phyloP scores from a whole-genome alignment of 1,140 invertebrate species.

The Notospermus geniculatus region DNA sequence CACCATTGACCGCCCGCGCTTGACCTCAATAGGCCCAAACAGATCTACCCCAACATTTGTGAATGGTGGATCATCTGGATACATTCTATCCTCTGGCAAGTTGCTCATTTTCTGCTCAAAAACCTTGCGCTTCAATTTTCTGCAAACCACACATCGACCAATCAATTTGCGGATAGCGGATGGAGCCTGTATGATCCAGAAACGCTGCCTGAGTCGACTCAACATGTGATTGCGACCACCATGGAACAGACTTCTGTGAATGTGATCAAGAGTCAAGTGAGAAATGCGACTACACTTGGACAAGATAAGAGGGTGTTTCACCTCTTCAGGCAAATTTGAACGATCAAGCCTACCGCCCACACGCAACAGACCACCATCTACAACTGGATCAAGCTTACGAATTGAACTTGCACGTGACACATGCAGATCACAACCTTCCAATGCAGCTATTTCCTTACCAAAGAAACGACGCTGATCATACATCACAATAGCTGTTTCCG shows the following conservation, averaged over 20 bases:
- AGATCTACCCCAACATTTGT: conserved; percentile 31
- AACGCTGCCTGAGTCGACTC: too few species aligned
- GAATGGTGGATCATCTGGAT: conserved; percentile 28
- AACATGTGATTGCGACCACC: conserved; percentile 8
- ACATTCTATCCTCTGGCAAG: conserved; percentile 20
- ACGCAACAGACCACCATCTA: conserved; percentile 10
- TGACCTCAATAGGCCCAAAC: conserved; percentile 36
- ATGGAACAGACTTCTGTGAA: conserved; percentile 14
- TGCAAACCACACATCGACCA: too few species aligned
- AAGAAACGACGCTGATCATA: too few species aligned
- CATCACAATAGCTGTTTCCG: too few species aligned
- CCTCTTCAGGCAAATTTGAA: not conserved
- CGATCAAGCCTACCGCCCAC: conserved; percentile 20
- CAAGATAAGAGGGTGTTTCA: conserved; percentile 21
- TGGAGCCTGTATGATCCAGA: too few species aligned
- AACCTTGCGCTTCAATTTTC: not conserved
- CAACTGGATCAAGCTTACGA: conserved; percentile 18
- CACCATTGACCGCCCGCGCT: conserved; percentile 9
- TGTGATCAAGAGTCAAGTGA: conserved; percentile 10
- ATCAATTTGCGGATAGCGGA: too few species aligned
- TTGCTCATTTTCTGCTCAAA: conserved; percentile 23
- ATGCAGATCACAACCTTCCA: not conserved
- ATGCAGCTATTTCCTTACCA: conserved; percentile 16
- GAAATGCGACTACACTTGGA: conserved; percentile 12
- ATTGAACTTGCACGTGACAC: conserved; percentile 14